Evolutionary conservation across 1,140 invertebrate species (phyloP).

Genomic region (Tyrophagus putrescentiae): DNA sequence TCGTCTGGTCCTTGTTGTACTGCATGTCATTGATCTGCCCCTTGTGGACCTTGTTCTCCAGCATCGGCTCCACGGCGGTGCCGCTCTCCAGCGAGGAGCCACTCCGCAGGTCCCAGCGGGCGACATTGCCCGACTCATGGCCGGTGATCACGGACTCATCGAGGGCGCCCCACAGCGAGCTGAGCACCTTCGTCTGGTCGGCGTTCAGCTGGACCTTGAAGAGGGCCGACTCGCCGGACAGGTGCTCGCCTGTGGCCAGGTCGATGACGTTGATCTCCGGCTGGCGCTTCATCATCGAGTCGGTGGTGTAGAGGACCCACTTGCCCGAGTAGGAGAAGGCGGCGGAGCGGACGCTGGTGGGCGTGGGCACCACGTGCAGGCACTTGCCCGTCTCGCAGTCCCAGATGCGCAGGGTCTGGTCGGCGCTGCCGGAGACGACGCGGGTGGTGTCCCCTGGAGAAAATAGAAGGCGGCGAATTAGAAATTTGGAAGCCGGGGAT

Average conservation of each 20-base stretch:
- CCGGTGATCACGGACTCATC: conserved; percentile 85
- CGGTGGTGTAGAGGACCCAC: conserved; percentile 78
- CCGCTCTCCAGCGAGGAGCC: too few species aligned
- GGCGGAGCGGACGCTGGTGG: conserved; percentile 76
- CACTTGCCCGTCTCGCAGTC: conserved; percentile 32
- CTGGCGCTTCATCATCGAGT: conserved; percentile 70
- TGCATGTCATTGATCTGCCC: conserved; percentile 90
- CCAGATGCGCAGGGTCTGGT: conserved; percentile 74
- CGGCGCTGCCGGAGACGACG: conserved; percentile 82
- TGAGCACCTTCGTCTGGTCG: conserved; percentile 62
- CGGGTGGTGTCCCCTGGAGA: conserved; percentile 58
- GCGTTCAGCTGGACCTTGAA: conserved; percentile 38
- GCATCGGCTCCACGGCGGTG: conserved; percentile 28
- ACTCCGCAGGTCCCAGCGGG: conserved; percentile 77
- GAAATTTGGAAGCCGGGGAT: neutral
- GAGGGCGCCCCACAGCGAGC: conserved; percentile 75
- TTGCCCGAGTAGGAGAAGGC: conserved; percentile 84
- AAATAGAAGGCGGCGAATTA: neutral
- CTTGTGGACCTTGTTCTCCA: conserved; percentile 54
- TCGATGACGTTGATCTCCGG: conserved; percentile 69
- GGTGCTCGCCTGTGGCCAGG: conserved; percentile 26
- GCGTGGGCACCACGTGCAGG: conserved; percentile 52
- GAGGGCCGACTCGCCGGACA: neutral
- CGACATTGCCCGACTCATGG: conserved; percentile 80
- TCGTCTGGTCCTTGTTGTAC: conserved; percentile 73